Evolutionary conservation across 2,797 vertebrate genomes (phyloP).

Genomic region (Thaleichthys pacificus): DNA sequence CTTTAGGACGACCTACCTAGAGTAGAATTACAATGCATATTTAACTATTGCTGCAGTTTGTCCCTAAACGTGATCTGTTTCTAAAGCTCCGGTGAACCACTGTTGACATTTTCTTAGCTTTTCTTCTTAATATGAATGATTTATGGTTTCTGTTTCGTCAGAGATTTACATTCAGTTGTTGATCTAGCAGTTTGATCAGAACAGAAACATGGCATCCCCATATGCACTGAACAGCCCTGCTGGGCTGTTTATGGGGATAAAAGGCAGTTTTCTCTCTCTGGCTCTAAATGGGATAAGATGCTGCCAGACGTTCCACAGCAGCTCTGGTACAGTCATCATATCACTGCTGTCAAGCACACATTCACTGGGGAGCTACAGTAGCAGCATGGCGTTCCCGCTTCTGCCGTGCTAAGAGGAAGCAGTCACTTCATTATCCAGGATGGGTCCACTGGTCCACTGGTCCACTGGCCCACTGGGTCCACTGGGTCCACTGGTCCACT

Average conservation of each 20-base stretch:
- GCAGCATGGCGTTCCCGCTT: not conserved
- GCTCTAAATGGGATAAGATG: not conserved
- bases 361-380: conserved; percentile 20
- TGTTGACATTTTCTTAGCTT: not conserved
- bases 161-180: not conserved
- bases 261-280: not conserved
- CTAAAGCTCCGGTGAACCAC: not conserved
- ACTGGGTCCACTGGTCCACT: conserved; percentile 7
- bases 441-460: conserved; percentile 18
- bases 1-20: not conserved
- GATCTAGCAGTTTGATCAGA: not conserved
- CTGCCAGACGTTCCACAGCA: not conserved
- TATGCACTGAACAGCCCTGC: not conserved
- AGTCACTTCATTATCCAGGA: not conserved
- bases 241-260: not conserved
- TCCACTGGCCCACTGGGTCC: no score
- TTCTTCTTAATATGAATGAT: not conserved
- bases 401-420: not conserved
- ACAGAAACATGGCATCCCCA: not conserved
- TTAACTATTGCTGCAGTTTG: not conserved
- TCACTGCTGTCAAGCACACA: conserved; percentile 2
- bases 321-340: conserved; percentile 21
- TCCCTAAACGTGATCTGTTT: not conserved
- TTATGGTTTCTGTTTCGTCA: conserved; percentile 5
- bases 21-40: no score